Base-by-base conservation (phyloP, 23 tunicate species). In the Halocynthia roretzi region DNA sequence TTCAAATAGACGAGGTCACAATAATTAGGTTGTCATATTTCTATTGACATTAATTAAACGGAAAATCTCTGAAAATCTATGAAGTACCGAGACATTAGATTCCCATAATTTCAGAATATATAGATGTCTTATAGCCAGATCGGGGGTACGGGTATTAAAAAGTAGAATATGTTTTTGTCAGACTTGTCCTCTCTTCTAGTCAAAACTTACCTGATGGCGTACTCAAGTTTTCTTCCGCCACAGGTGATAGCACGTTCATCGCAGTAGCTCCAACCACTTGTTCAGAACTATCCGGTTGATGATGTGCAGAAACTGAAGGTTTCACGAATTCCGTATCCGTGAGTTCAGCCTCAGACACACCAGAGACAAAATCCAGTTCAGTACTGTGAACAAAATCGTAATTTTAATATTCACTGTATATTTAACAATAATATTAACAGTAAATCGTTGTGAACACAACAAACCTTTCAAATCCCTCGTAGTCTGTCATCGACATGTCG, bases 401-500 rank as follows among this genome's bases (percentile, higher is more conserved):
- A 17, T 62, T 75, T 12, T 54, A 17, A 65, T 65, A 65, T 65
- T 8, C 22, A 65, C n/a, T 11, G 9, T 11, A 65, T 20, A 20
- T 10, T 0, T 65, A 20, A 6, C 15, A 5, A 65, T 20, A 20
- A 20, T 58, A 58, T 58, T 58, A 14, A 14, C 63, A 58, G 44
- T 31, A 31, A 31, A 31, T 31, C 44, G 44, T 31, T 31, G 44
- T 31, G 44, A 31, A 67, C 20, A 19, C 10, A 9, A 70, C 11
- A 19, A 52, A 84, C 91, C 91, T 86, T 83, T 82, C 98, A 68
- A 86, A 92, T 75, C 98, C 98, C 14, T 92, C 98, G 61, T 84
- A 86, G 54, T 86, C 92, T 7, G 98, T 92, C 87, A 86, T 86
- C 7, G 98, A 92, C 10, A 92, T 52, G 63, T 92, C 98, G 52